Conservation (phyloP, 2,888 invertebrate species). For the Argyresthia goedartella region DNA sequence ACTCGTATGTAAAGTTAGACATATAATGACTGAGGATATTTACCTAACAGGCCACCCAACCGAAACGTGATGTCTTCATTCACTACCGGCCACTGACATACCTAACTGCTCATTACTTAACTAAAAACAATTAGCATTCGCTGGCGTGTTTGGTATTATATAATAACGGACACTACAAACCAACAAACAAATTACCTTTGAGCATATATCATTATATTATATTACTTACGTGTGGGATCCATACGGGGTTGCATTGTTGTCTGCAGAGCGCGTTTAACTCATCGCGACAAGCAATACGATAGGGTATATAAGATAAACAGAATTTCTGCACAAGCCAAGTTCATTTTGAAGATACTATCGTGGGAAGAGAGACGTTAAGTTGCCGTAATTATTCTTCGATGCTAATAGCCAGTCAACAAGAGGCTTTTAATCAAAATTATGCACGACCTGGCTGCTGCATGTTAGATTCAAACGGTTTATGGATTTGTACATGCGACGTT, state of each 20-base stretch:
- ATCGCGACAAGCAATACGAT: constrained; percentile 9
- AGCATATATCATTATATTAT: too few species aligned
- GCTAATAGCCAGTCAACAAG: constrained; percentile 45
- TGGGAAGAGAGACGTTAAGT: constrained; percentile 54
- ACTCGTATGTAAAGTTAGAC: too few species aligned
- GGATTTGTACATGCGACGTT: neutral
- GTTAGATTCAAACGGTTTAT: neutral
- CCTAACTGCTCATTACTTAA: neutral
- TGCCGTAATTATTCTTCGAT: constrained; percentile 46
- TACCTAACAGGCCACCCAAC: constrained; percentile 28
- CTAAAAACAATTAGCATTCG: neutral
- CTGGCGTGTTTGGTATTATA: neutral
- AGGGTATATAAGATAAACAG: constrained; percentile 32
- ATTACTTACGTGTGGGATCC: neutral
- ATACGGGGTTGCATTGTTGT: neutral
- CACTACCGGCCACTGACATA: constrained; percentile 3
- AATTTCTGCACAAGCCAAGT: constrained; percentile 38
- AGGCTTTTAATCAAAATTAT: constrained; percentile 21
- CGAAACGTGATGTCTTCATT: constrained; percentile 20
- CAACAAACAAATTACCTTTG: too few species aligned
- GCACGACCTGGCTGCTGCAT: neutral
- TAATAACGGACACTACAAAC: too few species aligned
- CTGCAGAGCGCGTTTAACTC: neutral
- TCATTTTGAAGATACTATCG: constrained; percentile 46
- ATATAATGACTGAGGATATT: constrained; percentile 12